Conservation (phyloP, 2,797 vertebrate species). For the Propithecus deckenii region DNA sequence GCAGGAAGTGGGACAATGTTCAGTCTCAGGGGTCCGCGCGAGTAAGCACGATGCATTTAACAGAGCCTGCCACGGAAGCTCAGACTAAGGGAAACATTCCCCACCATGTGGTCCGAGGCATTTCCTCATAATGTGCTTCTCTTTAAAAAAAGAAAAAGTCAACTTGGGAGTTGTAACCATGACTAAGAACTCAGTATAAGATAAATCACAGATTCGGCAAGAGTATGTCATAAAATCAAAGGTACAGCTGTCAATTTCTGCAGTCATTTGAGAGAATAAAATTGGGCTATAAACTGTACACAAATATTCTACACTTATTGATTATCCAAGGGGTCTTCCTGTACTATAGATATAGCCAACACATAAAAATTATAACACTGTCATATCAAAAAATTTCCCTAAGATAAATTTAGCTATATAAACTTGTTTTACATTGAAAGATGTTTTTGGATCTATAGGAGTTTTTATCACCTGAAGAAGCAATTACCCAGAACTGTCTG, state of each 20-base stretch:
- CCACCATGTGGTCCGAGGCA: not conserved
- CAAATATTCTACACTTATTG: not conserved
- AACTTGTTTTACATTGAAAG: not conserved
- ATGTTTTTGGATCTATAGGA: not conserved
- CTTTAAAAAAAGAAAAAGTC: not conserved
- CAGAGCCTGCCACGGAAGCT: not conserved
- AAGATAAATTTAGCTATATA: not conserved
- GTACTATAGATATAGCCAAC: not conserved
- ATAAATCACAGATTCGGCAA: not conserved
- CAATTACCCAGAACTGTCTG: not conserved
- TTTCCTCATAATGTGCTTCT: not conserved
- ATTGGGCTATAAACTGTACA: not conserved
- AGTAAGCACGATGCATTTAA: not conserved
- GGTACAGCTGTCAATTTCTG: not conserved
- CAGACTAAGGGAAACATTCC: not conserved
- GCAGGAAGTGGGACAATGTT: not conserved
- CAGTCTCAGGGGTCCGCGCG: not conserved
- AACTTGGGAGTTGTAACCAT: not conserved
- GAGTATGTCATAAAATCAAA: conserved; percentile 8
- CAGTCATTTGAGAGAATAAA: not conserved
- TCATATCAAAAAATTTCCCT: not conserved
- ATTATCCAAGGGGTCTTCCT: not conserved
- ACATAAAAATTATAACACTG: not conserved
- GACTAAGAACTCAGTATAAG: not conserved
- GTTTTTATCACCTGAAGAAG: not conserved